A percentile compares a stretch with the other conserved stretches of the same genome.
Evolutionary conservation across 2,113 vertebrate species (phyloP).

Genomic region (Phalacrocorax pelagicus): DNA sequence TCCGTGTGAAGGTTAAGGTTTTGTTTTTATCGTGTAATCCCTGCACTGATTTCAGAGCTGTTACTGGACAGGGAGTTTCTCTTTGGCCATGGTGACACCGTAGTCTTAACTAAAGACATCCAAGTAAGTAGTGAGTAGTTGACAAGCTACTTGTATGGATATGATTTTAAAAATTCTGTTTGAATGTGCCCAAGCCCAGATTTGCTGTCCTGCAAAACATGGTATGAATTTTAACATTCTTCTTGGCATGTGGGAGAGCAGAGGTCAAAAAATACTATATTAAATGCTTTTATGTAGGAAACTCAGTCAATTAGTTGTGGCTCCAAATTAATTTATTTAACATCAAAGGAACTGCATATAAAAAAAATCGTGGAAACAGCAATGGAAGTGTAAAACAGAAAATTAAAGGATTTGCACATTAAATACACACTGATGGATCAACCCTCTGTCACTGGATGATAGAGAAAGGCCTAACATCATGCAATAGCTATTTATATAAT

Average conservation of each 20-base stretch:
- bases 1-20: background rate
- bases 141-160: background rate
- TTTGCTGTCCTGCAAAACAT: background rate
- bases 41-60: background rate
- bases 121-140: background rate
- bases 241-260: background rate
- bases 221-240: background rate
- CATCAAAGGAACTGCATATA: background rate
- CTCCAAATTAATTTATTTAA: background rate
- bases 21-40: background rate
- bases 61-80: background rate
- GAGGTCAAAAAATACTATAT: background rate
- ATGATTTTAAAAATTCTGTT: background rate
- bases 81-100: accelerated
- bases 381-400: background rate
- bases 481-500: background rate
- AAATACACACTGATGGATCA: background rate
- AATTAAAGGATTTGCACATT: background rate
- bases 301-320: background rate
- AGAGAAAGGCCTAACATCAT: background rate
- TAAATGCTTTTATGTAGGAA: background rate
- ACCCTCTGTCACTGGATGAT: background rate
- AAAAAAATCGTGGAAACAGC: background rate
- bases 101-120: background rate
- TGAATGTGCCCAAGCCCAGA: background rate